Evolutionary conservation across 2,797 vertebrate genomes (phyloP).

Genomic region (Sebastiscus tertius): DNA sequence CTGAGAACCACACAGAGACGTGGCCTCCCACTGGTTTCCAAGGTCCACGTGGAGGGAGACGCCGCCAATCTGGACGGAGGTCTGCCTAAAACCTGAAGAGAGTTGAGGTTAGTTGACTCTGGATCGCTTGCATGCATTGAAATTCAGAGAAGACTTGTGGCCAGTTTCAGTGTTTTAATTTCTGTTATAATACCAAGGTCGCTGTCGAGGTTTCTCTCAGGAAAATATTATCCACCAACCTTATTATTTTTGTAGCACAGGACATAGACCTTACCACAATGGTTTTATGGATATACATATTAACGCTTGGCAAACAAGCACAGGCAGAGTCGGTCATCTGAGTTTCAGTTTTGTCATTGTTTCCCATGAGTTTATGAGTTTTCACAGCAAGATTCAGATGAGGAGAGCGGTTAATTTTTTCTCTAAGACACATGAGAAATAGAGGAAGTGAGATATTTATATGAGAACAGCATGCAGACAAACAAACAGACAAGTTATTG

Average conservation of each 20-base stretch:
- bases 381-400: conserved; percentile 48
- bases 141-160: conserved; percentile 2
- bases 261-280: background rate
- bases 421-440: conserved; percentile 50
- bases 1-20: conserved; percentile 71
- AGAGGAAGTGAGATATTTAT: conserved; percentile 55
- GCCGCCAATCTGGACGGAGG: conserved; percentile 49
- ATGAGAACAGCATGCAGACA: conserved; percentile 58
- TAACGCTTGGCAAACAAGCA: conserved; percentile 15
- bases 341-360: conserved; percentile 12
- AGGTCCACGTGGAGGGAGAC: conserved; percentile 33
- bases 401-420: conserved; percentile 46
- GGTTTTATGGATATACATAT: background rate
- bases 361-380: conserved; percentile 51
- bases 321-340: background rate
- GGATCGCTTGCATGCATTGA: background rate
- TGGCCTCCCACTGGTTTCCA: conserved; percentile 55
- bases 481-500: conserved; percentile 41
- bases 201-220: background rate
- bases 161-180: conserved; percentile 7
- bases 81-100: conserved; percentile 15
- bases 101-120: conserved; percentile 33
- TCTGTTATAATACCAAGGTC: conserved; percentile 23
- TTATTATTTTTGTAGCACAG: conserved; percentile 4
- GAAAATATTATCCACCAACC: conserved; percentile 5